Evolutionary conservation across 2,888 invertebrate species (phyloP).

Genomic region (Pandemis heparana): DNA sequence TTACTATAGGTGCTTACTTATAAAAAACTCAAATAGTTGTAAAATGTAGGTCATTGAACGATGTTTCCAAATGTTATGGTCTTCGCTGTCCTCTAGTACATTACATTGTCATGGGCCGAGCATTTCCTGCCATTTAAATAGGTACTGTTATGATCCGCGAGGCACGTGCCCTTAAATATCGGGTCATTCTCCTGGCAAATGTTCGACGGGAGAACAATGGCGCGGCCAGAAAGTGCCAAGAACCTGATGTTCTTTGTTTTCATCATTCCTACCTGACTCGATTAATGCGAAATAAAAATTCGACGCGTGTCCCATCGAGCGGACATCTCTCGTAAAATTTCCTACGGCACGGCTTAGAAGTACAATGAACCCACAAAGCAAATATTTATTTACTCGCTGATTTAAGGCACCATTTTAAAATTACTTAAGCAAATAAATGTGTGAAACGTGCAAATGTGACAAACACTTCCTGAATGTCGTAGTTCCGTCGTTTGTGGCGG

Average conservation of each 20-base stretch:
- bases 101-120: slow-evolving; percentile 60
- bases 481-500: slow-evolving; percentile 39
- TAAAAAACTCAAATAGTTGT: slow-evolving; percentile 24
- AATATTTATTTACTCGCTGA: slow-evolving; percentile 36
- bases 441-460: slow-evolving; percentile 38
- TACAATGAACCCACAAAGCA: slow-evolving; percentile 73
- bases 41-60: slow-evolving; percentile 61
- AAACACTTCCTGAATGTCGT: slow-evolving; percentile 29
- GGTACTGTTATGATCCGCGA: slow-evolving; percentile 68
- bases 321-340: slow-evolving; percentile 79
- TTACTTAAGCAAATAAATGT: slow-evolving; percentile 32
- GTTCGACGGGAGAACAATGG: slow-evolving; percentile 71
- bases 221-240: slow-evolving; percentile 71
- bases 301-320: slow-evolving; percentile 67
- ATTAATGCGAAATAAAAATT: slow-evolving; percentile 81
- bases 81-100: slow-evolving; percentile 1
- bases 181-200: slow-evolving; percentile 76
- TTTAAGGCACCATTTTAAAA: slow-evolving; percentile 17
- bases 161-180: slow-evolving; percentile 65
- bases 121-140: slow-evolving; percentile 69
- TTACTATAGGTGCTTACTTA: not conserved
- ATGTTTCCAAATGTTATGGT: slow-evolving; percentile 56
- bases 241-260: slow-evolving; percentile 75
- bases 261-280: slow-evolving; percentile 60
- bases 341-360: slow-evolving; percentile 63